Conservation (phyloP, 2,797 vertebrate genomes). For the Pelobates cultripes region DNA sequence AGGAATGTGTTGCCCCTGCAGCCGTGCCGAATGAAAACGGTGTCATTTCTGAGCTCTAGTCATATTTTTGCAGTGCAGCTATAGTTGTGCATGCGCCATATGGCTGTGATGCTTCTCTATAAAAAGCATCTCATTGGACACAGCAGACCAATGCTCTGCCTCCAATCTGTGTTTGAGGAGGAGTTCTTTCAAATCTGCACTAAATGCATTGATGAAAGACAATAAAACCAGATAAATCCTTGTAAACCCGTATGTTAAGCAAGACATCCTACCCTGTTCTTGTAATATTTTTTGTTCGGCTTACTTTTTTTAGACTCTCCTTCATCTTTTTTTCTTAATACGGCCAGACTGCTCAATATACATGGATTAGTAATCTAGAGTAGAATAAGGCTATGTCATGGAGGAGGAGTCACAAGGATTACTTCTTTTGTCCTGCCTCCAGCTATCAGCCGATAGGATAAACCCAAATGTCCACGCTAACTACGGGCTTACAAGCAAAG, state of each 20-base stretch:
- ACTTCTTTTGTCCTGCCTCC: slow-evolving; percentile 11
- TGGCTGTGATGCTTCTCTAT: too few relatives aligned
- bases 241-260: neutral
- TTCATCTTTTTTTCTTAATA: neutral
- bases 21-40: too few relatives aligned
- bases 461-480: neutral
- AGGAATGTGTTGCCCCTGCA: too few relatives aligned
- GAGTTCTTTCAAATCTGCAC: too few relatives aligned
- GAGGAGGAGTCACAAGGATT: neutral
- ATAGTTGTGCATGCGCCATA: too few relatives aligned
- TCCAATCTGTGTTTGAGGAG: too few relatives aligned
- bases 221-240: neutral
- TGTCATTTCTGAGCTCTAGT: too few relatives aligned
- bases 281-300: neutral
- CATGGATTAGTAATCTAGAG: neutral
- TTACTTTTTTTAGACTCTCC: neutral
- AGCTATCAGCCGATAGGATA: slow-evolving; percentile 35
- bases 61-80: too few relatives aligned
- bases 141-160: too few relatives aligned
- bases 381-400: neutral
- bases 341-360: neutral
- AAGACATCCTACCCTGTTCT: neutral
- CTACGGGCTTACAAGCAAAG: neutral
- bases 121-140: too few relatives aligned
- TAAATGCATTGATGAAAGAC: too few relatives aligned